phyloP scores from a whole-genome alignment of 2,113 vertebrate species.

The Xiphophorus couchianus region DNA sequence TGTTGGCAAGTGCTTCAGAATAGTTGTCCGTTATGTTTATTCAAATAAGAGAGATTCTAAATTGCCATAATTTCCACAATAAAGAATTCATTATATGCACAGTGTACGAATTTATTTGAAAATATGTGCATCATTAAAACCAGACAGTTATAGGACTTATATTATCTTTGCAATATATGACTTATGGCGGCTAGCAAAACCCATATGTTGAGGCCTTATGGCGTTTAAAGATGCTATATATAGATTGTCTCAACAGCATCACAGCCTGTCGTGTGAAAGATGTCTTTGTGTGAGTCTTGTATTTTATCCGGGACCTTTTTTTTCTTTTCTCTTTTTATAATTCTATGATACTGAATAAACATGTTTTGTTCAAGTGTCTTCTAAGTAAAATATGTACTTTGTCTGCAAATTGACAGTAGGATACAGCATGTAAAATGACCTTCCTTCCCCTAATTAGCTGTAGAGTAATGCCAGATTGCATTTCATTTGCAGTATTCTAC shows the following conservation, averaged over 20 bases:
- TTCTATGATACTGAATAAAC: constrained; percentile 2
- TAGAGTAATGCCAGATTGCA: not conserved
- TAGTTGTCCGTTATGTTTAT: constrained; percentile 48
- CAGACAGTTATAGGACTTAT: constrained; percentile 27
- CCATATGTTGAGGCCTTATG: constrained; percentile 15
- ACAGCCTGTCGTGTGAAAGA: not conserved
- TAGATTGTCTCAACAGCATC: constrained; percentile 1
- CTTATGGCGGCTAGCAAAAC: constrained; percentile 37
- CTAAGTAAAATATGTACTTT: not conserved
- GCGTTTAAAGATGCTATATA: constrained; percentile 16
- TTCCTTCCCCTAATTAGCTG: not conserved
- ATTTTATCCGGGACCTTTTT: constrained; percentile 9
- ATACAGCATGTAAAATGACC: constrained; percentile 9
- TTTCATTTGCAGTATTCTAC: not conserved
- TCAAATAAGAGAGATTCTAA: constrained; percentile 45
- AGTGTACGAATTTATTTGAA: constrained; percentile 19
- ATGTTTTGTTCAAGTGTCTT: constrained; percentile 20
- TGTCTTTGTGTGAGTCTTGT: not conserved
- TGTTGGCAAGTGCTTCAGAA: constrained; percentile 55
- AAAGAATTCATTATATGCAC: constrained; percentile 30
- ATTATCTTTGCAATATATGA: constrained; percentile 27
- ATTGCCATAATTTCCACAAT: constrained; percentile 43
- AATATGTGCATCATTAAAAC: constrained; percentile 43
- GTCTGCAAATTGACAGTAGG: constrained; percentile 8
- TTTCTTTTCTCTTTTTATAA: not conserved